These are phyloP conservation scores for Pseudomyrmex cubaensis DNA, from an alignment of 1,140 invertebrate species.

Conservation along the genomic window DNA sequence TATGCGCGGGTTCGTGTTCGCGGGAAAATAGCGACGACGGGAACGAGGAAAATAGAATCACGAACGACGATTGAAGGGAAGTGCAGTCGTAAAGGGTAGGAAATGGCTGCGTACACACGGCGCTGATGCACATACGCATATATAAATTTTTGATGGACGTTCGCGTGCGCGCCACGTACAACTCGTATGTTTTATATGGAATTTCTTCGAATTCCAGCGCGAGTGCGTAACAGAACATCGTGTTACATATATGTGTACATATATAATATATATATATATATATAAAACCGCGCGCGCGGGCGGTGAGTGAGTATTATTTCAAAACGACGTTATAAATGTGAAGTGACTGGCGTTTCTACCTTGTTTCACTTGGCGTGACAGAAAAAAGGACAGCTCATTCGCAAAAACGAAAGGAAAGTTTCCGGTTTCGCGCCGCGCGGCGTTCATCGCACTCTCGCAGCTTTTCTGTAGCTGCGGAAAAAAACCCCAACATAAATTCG, in stretches of 20 bases:
- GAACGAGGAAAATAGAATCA: conserved; percentile 61
- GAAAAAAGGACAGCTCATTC: conserved; percentile 21
- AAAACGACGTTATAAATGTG: conserved; percentile 30
- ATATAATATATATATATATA: no score
- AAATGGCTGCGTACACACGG: conserved; percentile 59
- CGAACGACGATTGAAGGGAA: conserved; percentile 61
- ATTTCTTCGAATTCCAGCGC: conserved; percentile 23
- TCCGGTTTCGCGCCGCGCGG: neutral
- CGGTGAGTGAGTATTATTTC: conserved; percentile 23
- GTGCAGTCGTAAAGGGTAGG: conserved; percentile 59
- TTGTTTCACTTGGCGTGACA: neutral
- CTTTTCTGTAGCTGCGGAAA: conserved; percentile 29
- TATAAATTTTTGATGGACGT: conserved; percentile 60
- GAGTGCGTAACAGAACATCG: neutral
- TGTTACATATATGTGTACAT: conserved; percentile 14
- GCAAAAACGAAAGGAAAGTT: conserved; percentile 21
- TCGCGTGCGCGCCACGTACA: conserved; percentile 10
- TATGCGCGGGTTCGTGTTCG: neutral
- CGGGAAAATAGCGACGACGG: conserved; percentile 55
- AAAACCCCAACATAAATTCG: conserved; percentile 31
- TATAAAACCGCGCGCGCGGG: neutral
- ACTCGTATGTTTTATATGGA: conserved; percentile 7
- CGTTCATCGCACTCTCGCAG: no score
- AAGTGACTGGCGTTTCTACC: conserved; percentile 12
- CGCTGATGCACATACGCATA: conserved; percentile 55